These are phyloP conservation scores for Trachythela sp. DNA, from an alignment of 64 coral and sea anemone genomes.

Conservation along the genomic window DNA sequence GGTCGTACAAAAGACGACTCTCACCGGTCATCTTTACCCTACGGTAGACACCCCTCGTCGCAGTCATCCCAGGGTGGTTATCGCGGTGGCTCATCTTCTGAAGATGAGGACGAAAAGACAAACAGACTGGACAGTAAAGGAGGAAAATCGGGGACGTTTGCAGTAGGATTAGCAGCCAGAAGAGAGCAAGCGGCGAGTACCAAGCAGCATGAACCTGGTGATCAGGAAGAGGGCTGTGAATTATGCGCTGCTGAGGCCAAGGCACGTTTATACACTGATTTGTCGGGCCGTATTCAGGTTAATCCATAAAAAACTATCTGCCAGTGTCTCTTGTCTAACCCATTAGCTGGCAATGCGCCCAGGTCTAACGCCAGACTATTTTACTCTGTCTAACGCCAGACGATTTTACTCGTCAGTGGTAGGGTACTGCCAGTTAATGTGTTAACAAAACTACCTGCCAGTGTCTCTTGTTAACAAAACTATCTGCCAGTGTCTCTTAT, in stretches of 20 bases:
- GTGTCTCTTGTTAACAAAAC: too few species aligned
- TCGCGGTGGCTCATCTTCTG: conserved; percentile 56
- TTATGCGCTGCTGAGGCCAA: conserved; percentile 14
- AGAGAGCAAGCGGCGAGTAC: conserved; percentile 30
- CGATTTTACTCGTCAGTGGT: too few species aligned
- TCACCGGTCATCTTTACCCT: neutral
- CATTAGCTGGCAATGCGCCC: too few species aligned
- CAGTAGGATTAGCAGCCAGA: conserved; percentile 78
- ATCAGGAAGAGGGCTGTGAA: conserved; percentile 84
- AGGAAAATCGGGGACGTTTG: conserved; percentile 63
- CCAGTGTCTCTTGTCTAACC: too few species aligned
- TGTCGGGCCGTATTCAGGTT: too few species aligned
- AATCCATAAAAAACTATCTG: too few species aligned
- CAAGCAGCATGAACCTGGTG: conserved; percentile 55
- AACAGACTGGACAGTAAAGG: conserved; percentile 48
- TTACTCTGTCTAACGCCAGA: too few species aligned
- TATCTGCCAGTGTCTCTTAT: too few species aligned
- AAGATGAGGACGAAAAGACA: conserved; percentile 90
- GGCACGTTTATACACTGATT: neutral
- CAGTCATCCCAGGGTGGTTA: neutral
- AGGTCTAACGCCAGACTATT: too few species aligned
- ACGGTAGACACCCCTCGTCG: neutral
- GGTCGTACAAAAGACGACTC: neutral
- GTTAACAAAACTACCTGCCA: too few species aligned
- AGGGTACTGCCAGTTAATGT: too few species aligned